A percentile compares a stretch with the other conserved stretches of the same genome.
These are phyloP conservation scores for Actias luna DNA, from an alignment of 2,888 invertebrate genomes.

Conservation along the genomic window DNA sequence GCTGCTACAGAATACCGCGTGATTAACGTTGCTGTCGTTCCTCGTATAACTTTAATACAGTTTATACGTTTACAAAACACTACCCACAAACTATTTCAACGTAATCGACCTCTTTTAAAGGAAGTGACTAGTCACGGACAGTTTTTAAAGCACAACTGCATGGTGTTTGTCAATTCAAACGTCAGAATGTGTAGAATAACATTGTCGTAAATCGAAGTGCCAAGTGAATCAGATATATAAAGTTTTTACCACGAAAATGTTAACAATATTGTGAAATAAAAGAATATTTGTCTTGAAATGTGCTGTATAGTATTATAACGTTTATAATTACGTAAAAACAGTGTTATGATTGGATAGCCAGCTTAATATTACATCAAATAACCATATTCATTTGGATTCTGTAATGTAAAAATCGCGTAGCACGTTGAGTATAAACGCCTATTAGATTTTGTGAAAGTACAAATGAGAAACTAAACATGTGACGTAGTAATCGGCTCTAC, in stretches of 20 bases:
- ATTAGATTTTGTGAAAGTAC: not conserved
- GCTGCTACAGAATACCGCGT: constrained; percentile 27
- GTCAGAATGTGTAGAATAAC: not conserved
- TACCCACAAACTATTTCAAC: not conserved
- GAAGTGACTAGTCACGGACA: not conserved
- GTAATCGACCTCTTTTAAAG: not conserved
- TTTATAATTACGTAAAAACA: not conserved
- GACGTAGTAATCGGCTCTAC: not conserved
- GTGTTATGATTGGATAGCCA: not conserved
- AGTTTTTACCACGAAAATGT: constrained; percentile 12
- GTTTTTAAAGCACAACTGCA: not conserved
- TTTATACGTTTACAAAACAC: not conserved
- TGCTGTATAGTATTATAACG: not conserved
- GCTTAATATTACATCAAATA: not conserved
- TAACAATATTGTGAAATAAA: constrained; percentile 3
- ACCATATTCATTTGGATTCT: not conserved
- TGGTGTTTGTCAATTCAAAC: not conserved
- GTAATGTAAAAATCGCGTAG: not conserved
- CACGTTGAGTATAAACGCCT: not conserved
- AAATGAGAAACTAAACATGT: not conserved
- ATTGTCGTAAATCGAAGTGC: not conserved
- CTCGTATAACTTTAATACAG: not conserved
- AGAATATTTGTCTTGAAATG: not conserved
- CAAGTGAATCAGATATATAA: not conserved
- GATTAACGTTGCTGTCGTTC: constrained; percentile 16